phyloP scores from a whole-genome alignment of 1,140 invertebrate genomes.

The Steinernema khuongi region DNA sequence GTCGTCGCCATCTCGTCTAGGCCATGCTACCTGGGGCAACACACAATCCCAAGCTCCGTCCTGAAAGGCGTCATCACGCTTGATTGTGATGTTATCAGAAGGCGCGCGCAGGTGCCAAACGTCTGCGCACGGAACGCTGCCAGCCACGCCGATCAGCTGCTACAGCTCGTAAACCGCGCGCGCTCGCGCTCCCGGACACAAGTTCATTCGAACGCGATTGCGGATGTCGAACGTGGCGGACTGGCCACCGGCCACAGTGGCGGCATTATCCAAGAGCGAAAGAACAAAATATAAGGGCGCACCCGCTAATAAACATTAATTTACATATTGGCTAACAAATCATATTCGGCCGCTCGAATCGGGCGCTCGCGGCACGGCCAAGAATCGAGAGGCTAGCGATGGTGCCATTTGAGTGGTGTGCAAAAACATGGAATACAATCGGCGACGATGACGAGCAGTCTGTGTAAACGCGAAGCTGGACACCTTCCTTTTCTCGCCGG shows the following conservation, averaged over 20 bases:
- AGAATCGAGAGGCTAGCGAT: no score
- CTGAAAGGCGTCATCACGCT: background rate
- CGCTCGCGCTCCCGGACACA: background rate
- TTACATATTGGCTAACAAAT: conserved; percentile 15
- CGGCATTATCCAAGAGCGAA: background rate
- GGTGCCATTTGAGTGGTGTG: no score
- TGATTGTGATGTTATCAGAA: background rate
- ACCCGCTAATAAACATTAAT: conserved; percentile 15
- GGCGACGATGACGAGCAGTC: no score
- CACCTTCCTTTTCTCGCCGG: no score
- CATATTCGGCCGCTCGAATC: background rate
- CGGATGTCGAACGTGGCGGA: conserved; percentile 1
- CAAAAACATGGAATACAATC: no score
- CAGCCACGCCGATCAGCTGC: background rate
- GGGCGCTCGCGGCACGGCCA: no score
- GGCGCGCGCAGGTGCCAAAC: background rate
- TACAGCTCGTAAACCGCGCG: conserved; percentile 6
- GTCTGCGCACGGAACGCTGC: no score
- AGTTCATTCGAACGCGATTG: background rate
- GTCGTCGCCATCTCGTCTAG: background rate
- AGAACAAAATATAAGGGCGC: conserved; percentile 8
- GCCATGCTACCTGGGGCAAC: background rate
- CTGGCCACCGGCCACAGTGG: background rate
- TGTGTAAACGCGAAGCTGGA: no score
- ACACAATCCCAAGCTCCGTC: background rate